Conservation (phyloP, 2,797 vertebrate genomes). For the Ciconia nigra region DNA sequence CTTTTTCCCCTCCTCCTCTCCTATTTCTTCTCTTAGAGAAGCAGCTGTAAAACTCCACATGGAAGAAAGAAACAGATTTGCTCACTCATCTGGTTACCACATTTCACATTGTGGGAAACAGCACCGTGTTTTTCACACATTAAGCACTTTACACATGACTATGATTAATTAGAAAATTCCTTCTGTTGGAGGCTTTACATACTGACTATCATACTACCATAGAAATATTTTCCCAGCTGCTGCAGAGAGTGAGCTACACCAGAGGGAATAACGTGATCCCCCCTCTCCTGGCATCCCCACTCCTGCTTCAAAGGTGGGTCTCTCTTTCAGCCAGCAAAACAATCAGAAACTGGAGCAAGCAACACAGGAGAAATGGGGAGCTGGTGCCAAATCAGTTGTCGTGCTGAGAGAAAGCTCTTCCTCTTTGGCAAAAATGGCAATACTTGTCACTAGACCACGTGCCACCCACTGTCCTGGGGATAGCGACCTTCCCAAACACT, state of each 20-base stretch:
- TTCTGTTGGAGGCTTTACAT: not conserved
- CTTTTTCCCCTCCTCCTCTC: not conserved
- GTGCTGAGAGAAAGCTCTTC: not conserved
- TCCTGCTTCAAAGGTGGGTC: not conserved
- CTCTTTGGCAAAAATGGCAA: not conserved
- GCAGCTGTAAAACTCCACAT: not conserved
- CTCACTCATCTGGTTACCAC: not conserved
- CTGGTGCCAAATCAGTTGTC: not conserved
- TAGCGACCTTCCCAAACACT: not conserved
- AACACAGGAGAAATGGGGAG: not conserved
- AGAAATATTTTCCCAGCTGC: not conserved
- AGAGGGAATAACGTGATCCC: not conserved
- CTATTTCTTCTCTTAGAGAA: not conserved
- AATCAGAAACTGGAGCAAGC: not conserved
- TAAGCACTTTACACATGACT: not conserved
- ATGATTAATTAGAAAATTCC: constrained; percentile 20
- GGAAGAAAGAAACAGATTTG: not conserved
- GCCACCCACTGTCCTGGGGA: not conserved
- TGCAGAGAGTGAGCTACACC: not conserved
- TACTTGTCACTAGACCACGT: not conserved
- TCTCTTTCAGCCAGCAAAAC: not conserved
- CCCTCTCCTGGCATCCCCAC: not conserved
- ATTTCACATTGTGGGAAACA: not conserved
- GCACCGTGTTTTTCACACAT: not conserved
- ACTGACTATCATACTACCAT: not conserved